Base-by-base conservation (phyloP, 2,888 invertebrate genomes). In the Crematogaster levior region DNA sequence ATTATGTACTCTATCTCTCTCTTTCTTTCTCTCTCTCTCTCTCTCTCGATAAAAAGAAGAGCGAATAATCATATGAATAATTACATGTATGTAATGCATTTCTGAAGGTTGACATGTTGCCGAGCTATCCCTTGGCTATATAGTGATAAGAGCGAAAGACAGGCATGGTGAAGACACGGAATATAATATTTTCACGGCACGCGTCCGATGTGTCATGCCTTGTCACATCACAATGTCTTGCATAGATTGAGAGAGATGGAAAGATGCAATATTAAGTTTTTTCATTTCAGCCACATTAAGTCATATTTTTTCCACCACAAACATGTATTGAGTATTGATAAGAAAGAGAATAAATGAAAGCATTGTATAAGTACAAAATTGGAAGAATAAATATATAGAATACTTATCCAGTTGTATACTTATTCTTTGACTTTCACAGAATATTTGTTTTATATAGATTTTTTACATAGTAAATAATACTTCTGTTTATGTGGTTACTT, bases 101-200 rank as follows among this genome's bases (percentile, higher is more conserved):
- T 75, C n/a, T 66, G 53, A 75, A 70, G 77, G 72, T 18, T 70
- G 72, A 70, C 40, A 77, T 72, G 72, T 70, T 72, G n/a, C 51
- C 43, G 10, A 73, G 21, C 27, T 70, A 18, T 18, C 18, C 18
- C 18, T 53, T 10, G 30, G 18, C 7, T 30, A 21, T 24, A 51
- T 51, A 27, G 66, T 40, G 51, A 37, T 40, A 63, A 74, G 37
- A 77, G 40, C 21, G 40, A 65, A 40, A 70, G 7, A 24, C 63
- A 37, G 61, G 10, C 37, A 21, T 63, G 7, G 58, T 4, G 24
- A 12, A n/a, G 18, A 63, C 24, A 3, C 24, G 15, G 61, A 37
- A 7, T 0, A 15, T 7, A 40, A 53, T n/a, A 48, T 24, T 61
- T n/a, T 18, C 18, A 34, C 37, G 37, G 1, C 1, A 7, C 21